Conservation (phyloP, 2,797 vertebrate genomes). For the Phrynocephalus vlangalii region DNA sequence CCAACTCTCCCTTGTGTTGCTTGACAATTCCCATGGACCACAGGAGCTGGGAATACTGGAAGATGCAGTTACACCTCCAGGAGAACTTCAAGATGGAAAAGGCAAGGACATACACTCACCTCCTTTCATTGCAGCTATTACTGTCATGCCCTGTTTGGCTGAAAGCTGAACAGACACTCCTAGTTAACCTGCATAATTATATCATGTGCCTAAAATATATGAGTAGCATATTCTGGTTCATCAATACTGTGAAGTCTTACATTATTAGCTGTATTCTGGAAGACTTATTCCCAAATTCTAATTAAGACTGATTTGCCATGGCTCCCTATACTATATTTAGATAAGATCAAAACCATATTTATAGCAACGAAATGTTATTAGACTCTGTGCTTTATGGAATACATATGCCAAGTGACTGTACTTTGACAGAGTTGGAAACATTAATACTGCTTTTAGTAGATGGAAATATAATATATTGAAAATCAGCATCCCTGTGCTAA, state of each 20-base stretch:
- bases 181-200: constrained; percentile 21
- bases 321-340: constrained; percentile 46
- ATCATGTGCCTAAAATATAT: not conserved
- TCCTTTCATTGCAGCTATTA: not conserved
- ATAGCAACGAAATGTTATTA: constrained; percentile 51
- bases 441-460: constrained; percentile 60
- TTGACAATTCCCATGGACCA: not conserved
- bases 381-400: constrained; percentile 42
- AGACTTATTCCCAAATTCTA: not conserved
- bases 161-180: not conserved
- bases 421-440: constrained; percentile 41
- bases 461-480: constrained; percentile 65
- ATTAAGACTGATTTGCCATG: constrained; percentile 19
- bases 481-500: constrained; percentile 34
- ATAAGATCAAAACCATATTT: constrained; percentile 46
- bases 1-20: not conserved
- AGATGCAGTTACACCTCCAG: not conserved
- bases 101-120: not conserved
- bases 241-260: constrained; percentile 32
- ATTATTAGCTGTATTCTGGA: constrained; percentile 13
- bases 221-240: not conserved
- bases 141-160: not conserved
- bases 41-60: not conserved
- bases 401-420: constrained; percentile 24
- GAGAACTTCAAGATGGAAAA: not conserved